Evolutionary conservation across 2,113 vertebrate species (phyloP).

Genomic region (Hippocampus mohnikei): DNA sequence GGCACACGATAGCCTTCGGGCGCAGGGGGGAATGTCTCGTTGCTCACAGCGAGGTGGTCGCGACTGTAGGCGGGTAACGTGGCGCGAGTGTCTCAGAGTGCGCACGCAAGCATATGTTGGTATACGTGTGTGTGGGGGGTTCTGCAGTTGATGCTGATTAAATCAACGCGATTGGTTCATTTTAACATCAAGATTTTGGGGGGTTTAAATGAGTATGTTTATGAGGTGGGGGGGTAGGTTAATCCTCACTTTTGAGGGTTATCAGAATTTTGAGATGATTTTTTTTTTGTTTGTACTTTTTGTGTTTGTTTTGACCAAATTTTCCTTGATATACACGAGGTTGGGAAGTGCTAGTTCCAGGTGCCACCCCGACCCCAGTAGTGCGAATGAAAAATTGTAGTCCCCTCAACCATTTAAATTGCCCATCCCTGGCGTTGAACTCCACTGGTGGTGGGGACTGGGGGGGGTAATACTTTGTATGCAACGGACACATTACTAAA

Average conservation of each 20-base stretch:
- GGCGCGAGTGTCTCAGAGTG: slow-evolving; percentile 14
- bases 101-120: slow-evolving; percentile 4
- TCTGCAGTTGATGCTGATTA: neutral
- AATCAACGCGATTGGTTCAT: neutral
- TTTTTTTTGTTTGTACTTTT: too few species aligned
- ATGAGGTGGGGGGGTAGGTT: neutral
- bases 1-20: slow-evolving; percentile 14
- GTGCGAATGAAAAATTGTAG: too few species aligned
- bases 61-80: slow-evolving; percentile 22
- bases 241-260: too few species aligned
- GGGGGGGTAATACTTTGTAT: too few species aligned
- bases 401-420: neutral
- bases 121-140: neutral
- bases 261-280: too few species aligned
- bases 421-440: neutral
- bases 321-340: too few species aligned
- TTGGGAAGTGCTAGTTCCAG: too few species aligned
- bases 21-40: slow-evolving; percentile 27
- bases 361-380: too few species aligned
- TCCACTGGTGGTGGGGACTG: too few species aligned
- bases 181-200: neutral
- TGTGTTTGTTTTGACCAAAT: too few species aligned
- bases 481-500: neutral
- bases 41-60: slow-evolving; percentile 37
- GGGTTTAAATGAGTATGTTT: too few species aligned